Conservation (phyloP, 2,888 invertebrate species). For the Apeira syringaria region DNA sequence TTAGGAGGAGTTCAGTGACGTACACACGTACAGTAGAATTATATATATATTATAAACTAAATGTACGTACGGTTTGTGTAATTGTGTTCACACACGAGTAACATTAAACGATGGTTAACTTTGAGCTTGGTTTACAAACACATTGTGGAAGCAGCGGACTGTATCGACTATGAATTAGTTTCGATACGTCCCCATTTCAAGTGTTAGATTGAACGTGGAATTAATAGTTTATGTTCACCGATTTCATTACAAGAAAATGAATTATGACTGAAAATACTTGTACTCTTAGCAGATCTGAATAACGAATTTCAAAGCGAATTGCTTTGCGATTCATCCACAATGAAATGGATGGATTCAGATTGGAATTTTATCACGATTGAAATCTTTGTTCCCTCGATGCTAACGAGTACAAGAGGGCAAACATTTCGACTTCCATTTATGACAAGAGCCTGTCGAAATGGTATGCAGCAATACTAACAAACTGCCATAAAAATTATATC, state of each 20-base stretch:
- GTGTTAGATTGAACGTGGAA: conserved; percentile 10
- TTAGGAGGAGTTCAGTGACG: too few relatives aligned
- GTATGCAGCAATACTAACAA: background rate
- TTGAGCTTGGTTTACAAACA: conserved; percentile 8
- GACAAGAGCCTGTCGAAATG: conserved; percentile 13
- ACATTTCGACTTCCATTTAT: background rate
- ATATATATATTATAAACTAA: too few relatives aligned
- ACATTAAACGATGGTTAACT: background rate
- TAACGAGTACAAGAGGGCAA: conserved; percentile 1
- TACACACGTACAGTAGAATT: too few relatives aligned
- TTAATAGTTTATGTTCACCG: conserved; percentile 17
- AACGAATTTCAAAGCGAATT: background rate
- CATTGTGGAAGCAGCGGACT: conserved; percentile 35
- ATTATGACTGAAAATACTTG: conserved; percentile 22
- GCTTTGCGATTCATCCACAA: conserved; percentile 5
- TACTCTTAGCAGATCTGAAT: conserved; percentile 3
- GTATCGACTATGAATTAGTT: conserved; percentile 40
- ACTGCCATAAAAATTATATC: conserved; percentile 3
- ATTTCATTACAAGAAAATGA: conserved; percentile 21
- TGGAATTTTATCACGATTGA: background rate
- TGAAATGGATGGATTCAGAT: background rate
- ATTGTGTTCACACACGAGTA: too few relatives aligned
- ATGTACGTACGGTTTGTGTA: too few relatives aligned
- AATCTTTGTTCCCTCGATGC: background rate
- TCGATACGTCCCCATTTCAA: conserved; percentile 42